Evolutionary conservation across 2,797 vertebrate species (phyloP), one percentile per base, ranked within the genome.

Genomic region (Sus cebifrons): DNA sequence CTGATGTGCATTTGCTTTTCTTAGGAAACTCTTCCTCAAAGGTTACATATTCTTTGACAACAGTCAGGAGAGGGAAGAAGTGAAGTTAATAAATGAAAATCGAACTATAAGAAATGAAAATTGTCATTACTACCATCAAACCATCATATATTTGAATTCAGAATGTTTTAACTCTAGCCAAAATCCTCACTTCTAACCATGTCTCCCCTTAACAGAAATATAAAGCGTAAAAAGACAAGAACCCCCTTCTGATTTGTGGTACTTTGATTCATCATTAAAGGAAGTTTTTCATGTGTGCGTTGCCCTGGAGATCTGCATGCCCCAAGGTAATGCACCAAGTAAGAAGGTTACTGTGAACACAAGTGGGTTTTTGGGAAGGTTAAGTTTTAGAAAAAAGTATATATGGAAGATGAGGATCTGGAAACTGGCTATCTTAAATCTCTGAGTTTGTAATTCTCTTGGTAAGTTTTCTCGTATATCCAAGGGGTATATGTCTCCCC

Each of bases 191-290:
- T 79, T 86, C 74, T 67, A 92, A 95, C 17, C 14, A 68, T 27
- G 49, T 44, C 54, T 74, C n/a, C 27, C 17, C 32, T 62, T 73
- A 78, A 89, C 3, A 89, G 74, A 93, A 93, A 74, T 25, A 44
- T 88, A 83, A 36, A 16, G 4, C 52, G 73, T 73, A 78, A 82
- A 86, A 78, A 67, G 60, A 49, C 17, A 93, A 7, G 6, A 87
- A 87, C 25, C 17, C 13, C 13, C 6, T 89, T 95, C 85, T 62
- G 40, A 89, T 93, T 65, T 27, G 32, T 27, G n/a, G 60, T 52
- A 23, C 83, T 96, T 74, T 70, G 20, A 84, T 91, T 81, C 85
- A 88, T 91, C 86, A 96, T 62, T 95, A 86, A 91, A 85, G 32
- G 68, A 94, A 86, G 25, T 21, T 12, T 91, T 89, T 49, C 70